Conservation (phyloP, 2,888 invertebrate species). For the Lepidonotus clava region DNA sequence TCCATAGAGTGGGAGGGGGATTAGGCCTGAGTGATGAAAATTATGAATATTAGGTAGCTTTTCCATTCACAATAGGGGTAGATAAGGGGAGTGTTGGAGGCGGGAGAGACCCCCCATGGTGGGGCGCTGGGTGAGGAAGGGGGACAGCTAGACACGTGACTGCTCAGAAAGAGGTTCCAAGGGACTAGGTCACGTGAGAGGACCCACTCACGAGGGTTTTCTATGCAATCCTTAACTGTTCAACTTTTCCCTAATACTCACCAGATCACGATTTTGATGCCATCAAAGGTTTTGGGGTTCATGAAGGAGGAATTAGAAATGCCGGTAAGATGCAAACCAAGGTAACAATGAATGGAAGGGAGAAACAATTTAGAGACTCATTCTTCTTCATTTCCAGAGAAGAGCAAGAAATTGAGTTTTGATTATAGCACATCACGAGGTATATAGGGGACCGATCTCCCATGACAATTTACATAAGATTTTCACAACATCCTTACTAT, state of each 20-base stretch:
- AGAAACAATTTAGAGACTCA: too few relatives aligned
- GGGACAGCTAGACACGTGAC: slow-evolving; percentile 17
- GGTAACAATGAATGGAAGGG: too few relatives aligned
- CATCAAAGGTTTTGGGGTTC: neutral
- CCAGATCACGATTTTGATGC: neutral
- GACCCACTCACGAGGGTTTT: neutral
- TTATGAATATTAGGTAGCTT: slow-evolving; percentile 43
- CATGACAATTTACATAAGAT: too few relatives aligned
- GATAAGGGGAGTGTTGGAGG: neutral
- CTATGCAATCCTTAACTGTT: neutral
- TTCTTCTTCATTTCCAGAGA: too few relatives aligned
- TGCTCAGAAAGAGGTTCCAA: neutral
- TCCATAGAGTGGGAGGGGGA: neutral
- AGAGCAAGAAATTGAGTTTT: too few relatives aligned
- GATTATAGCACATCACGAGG: too few relatives aligned
- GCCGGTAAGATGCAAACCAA: too few relatives aligned
- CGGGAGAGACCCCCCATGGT: slow-evolving; percentile 6
- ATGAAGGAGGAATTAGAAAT: too few relatives aligned
- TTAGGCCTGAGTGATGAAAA: slow-evolving; percentile 11
- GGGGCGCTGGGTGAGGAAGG: neutral
- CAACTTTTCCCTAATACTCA: slow-evolving; percentile 12
- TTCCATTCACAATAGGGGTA: slow-evolving; percentile 23
- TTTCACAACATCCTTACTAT: too few relatives aligned
- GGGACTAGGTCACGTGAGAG: slow-evolving; percentile 28
- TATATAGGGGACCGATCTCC: too few relatives aligned